Evolutionary conservation across 2,888 invertebrate species (phyloP).

Genomic region (Microlaimidae sp.): DNA sequence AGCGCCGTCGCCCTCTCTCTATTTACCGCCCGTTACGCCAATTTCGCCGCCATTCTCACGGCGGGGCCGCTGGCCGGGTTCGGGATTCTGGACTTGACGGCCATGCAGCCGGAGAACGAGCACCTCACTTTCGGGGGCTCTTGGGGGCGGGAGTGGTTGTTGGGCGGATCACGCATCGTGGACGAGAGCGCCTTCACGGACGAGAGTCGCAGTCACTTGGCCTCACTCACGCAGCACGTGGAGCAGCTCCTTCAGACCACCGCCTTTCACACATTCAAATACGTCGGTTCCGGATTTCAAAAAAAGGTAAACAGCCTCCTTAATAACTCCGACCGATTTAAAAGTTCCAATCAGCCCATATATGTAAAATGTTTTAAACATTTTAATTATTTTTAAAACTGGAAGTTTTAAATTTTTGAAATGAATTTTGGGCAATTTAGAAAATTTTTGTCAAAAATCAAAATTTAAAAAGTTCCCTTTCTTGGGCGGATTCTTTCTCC

Average conservation of each 20-base stretch:
- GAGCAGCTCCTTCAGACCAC: neutral
- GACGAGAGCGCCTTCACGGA: slow-evolving; percentile 28
- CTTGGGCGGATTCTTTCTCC: too few relatives aligned
- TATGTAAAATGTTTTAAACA: too few relatives aligned
- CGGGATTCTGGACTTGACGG: slow-evolving; percentile 33
- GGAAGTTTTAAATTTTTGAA: too few relatives aligned
- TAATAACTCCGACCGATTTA: too few relatives aligned
- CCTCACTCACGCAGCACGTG: neutral
- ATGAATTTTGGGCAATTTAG: too few relatives aligned
- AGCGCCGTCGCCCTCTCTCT: slow-evolving; percentile 28
- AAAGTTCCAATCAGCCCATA: too few relatives aligned
- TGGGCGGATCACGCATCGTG: slow-evolving; percentile 13
- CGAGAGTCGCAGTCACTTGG: slow-evolving; percentile 13
- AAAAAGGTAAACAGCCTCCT: slow-evolving; percentile 24
- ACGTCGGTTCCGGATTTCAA: slow-evolving; percentile 34
- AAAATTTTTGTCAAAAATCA: too few relatives aligned
- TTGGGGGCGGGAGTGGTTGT: slow-evolving; percentile 25
- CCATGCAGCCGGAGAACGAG: slow-evolving; percentile 29
- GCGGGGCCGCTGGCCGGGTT: slow-evolving; percentile 30
- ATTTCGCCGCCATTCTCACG: slow-evolving; percentile 30
- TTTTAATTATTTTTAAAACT: too few relatives aligned
- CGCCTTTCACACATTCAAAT: slow-evolving; percentile 19
- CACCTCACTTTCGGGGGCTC: slow-evolving; percentile 31
- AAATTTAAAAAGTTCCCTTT: too few relatives aligned
- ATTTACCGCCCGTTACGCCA: slow-evolving; percentile 23